Base-by-base conservation (phyloP, 2,888 invertebrate species). In the Myopa testacea region DNA sequence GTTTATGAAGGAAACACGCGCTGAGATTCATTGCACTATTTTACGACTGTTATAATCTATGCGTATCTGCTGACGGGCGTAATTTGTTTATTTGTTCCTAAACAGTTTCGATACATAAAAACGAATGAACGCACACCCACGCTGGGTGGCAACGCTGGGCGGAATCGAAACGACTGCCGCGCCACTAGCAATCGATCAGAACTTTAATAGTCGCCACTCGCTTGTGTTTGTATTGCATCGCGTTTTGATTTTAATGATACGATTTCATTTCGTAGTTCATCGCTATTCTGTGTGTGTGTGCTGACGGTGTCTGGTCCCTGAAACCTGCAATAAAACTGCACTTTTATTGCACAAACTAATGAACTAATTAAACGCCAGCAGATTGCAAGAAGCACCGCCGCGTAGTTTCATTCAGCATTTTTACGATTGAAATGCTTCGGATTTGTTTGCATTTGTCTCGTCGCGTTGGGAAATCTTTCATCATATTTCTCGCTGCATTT, bases 21-120 rank as follows among this genome's bases (percentile, higher is more conserved):
- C 60, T 37, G 34, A 50, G 73, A 63, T 75, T 14, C 16, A 75
- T 26, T 6, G 60, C 19, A 26, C 40, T 71, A 7, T 37, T 12
- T 12, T 10, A 40, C 16, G 38, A 34, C 26, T n/a, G 12, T 40
- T 38, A 60, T 40, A 40, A 58, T 26, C 4, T 50, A 69, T 69
- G 52, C 52, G 50, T 69, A 26, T 26, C 26, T 69, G 70, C 19
- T 45, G 38, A 50, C n/a, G 10, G 34, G 12, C 58, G 26, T 69
- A 40, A 75, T 75, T 75, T 75, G 75, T 75, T 75, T 75, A 75
- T 75, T 75, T 75, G 45, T 60, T 26, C 38, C 68, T 34, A 74
- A 74, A 74, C 74, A 74, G 34, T 73, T 73, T 74, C 63, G 63
- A 55, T 40, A 38, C 34, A 55, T 63, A 40, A 50, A 45, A 62